These are phyloP conservation scores for Nomada ruficornis DNA, from an alignment of 2,888 invertebrate genomes.

Conservation along the genomic window DNA sequence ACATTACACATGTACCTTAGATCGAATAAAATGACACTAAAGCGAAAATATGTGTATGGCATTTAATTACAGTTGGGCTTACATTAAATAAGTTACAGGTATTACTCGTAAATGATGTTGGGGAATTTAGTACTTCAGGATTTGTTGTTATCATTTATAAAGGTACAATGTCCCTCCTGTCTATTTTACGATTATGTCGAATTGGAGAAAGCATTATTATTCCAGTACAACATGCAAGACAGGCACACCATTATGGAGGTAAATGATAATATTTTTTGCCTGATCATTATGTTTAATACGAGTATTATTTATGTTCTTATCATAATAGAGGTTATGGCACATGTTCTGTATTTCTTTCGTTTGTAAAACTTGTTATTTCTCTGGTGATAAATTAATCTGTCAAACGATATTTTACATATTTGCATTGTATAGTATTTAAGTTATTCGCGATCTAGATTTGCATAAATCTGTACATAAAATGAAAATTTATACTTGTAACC, in stretches of 20 bases:
- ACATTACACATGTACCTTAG: neutral
- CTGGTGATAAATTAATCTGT: too few species aligned
- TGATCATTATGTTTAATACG: neutral
- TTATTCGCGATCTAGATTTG: neutral
- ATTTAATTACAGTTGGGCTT: neutral
- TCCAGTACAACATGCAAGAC: constrained; percentile 65
- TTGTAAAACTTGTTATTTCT: neutral
- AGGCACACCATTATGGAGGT: constrained; percentile 69
- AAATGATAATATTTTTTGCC: constrained; percentile 23
- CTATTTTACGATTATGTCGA: constrained; percentile 34
- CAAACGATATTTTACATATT: neutral
- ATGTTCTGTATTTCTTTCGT: neutral
- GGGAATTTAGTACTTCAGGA: neutral
- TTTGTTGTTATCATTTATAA: neutral
- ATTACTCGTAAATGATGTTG: neutral
- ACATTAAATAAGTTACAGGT: neutral
- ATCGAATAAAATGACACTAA: neutral
- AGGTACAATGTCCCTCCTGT: constrained; percentile 36
- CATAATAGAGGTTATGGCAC: constrained; percentile 38
- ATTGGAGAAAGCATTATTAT: constrained; percentile 40
- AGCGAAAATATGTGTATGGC: neutral
- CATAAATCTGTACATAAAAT: neutral
- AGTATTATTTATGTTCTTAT: neutral
- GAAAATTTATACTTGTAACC: neutral
- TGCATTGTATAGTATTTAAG: neutral